Conservation (phyloP, 2,888 invertebrate species). For the Bugulina stolonifera region DNA sequence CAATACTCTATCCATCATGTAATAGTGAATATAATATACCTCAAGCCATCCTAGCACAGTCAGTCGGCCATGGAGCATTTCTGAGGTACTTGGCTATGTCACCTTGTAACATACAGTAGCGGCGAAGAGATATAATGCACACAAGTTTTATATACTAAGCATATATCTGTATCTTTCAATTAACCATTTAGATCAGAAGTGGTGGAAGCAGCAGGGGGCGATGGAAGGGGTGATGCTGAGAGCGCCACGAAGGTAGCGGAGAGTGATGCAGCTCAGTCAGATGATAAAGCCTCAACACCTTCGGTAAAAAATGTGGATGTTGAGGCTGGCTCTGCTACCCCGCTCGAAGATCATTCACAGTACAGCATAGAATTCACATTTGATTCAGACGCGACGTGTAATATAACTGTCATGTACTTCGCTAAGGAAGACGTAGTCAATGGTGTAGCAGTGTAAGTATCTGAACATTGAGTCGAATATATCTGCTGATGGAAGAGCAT, state of each 20-base stretch:
- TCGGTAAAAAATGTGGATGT: neutral
- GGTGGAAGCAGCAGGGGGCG: neutral
- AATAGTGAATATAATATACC: no score
- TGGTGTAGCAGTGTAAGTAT: conserved; percentile 73
- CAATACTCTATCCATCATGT: no score
- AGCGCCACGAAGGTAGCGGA: neutral
- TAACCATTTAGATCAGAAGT: no score
- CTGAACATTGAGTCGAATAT: no score
- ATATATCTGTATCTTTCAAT: no score
- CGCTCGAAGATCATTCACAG: neutral
- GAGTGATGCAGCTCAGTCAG: neutral
- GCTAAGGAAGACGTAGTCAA: conserved; percentile 85
- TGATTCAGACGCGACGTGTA: conserved; percentile 89
- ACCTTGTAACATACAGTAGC: no score
- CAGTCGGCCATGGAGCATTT: no score
- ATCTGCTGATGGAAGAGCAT: no score
- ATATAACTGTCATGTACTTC: conserved; percentile 90
- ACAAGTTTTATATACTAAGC: no score
- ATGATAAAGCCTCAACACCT: neutral
- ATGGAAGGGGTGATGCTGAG: neutral
- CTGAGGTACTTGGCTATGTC: no score
- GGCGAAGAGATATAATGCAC: no score
- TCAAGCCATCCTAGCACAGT: no score
- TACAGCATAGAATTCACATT: conserved; percentile 96
- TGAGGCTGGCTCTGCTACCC: neutral